These are phyloP conservation scores for Drosophila kanapiae DNA, from an alignment of 1,140 invertebrate genomes.

Conservation along the genomic window DNA sequence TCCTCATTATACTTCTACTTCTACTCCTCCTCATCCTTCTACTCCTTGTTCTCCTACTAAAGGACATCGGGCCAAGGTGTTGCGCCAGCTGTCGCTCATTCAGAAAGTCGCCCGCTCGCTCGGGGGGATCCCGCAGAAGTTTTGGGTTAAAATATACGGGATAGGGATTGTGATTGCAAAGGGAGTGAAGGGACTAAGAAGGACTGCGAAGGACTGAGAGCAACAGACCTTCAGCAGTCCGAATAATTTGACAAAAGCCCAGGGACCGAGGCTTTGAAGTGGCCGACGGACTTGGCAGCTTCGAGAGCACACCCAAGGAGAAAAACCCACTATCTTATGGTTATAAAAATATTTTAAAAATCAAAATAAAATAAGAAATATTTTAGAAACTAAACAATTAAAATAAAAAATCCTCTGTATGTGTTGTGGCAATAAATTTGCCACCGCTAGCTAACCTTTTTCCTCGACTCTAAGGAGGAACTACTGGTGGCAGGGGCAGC, in stretches of 20 bases:
- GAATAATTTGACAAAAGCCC: conserved; percentile 54
- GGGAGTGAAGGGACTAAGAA: not conserved
- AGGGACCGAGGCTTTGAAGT: conserved; percentile 42
- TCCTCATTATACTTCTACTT: too few species aligned
- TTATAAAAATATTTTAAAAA: not conserved
- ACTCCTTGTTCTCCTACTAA: not conserved
- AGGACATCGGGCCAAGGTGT: conserved; percentile 39
- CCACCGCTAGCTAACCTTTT: conserved; percentile 16
- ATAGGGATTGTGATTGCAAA: not conserved
- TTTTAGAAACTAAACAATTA: too few species aligned
- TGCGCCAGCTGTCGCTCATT: conserved; percentile 46
- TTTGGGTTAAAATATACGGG: not conserved
- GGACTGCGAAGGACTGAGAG: not conserved
- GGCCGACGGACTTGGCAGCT: conserved; percentile 19
- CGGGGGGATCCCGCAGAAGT: conserved; percentile 17
- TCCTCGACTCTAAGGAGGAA: not conserved
- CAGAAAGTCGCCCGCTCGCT: conserved; percentile 23
- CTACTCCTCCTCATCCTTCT: too few species aligned
- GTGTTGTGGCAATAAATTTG: too few species aligned
- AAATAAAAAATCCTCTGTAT: too few species aligned
- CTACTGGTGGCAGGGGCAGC: too few species aligned
- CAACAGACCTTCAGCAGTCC: conserved; percentile 7
- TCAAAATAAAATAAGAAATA: too few species aligned
- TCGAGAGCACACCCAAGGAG: not conserved
- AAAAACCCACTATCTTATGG: not conserved